Base-by-base conservation (phyloP, 2,797 vertebrate species). In the Clarias laeviceps region DNA sequence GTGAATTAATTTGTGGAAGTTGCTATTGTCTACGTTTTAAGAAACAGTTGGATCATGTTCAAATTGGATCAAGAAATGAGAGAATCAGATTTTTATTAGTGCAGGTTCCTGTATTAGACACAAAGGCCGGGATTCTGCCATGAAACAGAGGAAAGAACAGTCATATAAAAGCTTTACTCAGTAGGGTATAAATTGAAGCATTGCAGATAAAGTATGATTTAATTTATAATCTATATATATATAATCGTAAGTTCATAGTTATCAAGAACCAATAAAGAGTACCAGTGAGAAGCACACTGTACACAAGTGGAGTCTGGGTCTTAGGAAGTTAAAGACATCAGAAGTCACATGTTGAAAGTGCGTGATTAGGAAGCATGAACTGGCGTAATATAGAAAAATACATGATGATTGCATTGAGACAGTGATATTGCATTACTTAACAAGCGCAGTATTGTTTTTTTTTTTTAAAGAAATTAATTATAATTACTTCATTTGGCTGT, bases 81-180 rank as follows among this genome's bases (percentile, higher is more conserved):
- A 87, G 72, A 84, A 86, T 62, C 77, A 88, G 45, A 56, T 84
- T 57, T 84, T 88, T 88, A 40, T 79, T 92, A 91, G 37, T 14
- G 45, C 80, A 40, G 7, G 91, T 94, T 94, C 92, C 93, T 91
- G 93, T 92, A 88, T 84, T 74, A 82, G 88, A 85, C 89, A 89
- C 85, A 88, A 92, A 89, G 88, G 89, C 88, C 88, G 68, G 85
- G 91, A 91, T 65, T 78, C 85, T 74, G 81, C 76, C 76, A 0
- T 1, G 80, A 83, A 73, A 91, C 92, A 93, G 89, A 92, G 91
- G 88, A 90, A 90, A 82, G 81, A 66, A 45, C 14, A 59, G 61
- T 50, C 50, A 20, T 50, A 45, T 85, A 32, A 64, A 83, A 61
- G 17, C 32, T 64, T 79, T n/a, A 85, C 73, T 88, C 61, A 88